Base-by-base conservation (phyloP, 2,113 vertebrate species). In the Irena cyanogastra region DNA sequence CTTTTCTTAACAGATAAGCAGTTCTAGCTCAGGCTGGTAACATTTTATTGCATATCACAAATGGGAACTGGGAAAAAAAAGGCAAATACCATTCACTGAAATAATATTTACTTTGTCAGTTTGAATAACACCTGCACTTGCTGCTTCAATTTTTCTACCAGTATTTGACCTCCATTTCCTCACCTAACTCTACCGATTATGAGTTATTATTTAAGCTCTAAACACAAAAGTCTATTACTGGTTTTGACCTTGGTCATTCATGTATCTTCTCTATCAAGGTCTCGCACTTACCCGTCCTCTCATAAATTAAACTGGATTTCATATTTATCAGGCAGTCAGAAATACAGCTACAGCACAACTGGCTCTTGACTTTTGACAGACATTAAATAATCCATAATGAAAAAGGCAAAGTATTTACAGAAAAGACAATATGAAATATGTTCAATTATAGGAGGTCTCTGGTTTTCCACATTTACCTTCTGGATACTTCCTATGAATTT, bases 191-290 rank as follows among this genome's bases (percentile, higher is more conserved):
- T 89, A 21, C 61, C 90, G 71, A 95, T 95, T 93, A 96, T 93
- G 82, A 94, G 37, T 92, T 96, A 93, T 95, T 95, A 96, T 95
- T 95, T 90, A 96, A 97, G 53, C 57, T 81, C 60, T 95, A 93
- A 94, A 91, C 57, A 91, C 63, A 88, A 41, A 96, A 95, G 68
- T 91, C 80, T 89, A 88, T 97, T 96, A 94, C 45, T 54, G 28
- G 52, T 93, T 96, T 93, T 94, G 88, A 95, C 94, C 94, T 96
- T 95, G 85, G 71, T 83, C 92, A 94, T 91, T 92, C 68, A 49
- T 66, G 88, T 97, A 50, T 95, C 84, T 92, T 96, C 70, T 90
- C 5, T 56, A 93, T 60, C 53, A 95, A 90, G 94, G 93, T 90
- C 95, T 79, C 1, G 0, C 78, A 89, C 68, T 95, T 87, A 65